phyloP scores from a whole-genome alignment of 2,113 vertebrate species.

The Oreamnos americanus region DNA sequence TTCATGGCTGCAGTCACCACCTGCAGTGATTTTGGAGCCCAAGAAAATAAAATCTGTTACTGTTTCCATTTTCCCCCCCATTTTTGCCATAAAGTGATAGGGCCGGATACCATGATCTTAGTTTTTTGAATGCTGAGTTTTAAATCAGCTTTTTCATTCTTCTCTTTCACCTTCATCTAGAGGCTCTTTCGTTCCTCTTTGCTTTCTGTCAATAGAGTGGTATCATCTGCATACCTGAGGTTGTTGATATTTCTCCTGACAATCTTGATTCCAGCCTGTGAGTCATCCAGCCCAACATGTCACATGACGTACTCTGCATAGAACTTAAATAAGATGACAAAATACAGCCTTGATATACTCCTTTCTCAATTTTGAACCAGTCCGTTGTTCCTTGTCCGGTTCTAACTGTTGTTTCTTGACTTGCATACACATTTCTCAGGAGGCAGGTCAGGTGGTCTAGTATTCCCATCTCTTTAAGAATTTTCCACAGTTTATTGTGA shows the following conservation, averaged over 20 bases:
- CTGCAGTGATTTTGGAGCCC: neutral
- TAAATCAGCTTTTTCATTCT: too few relatives aligned
- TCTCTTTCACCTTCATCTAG: too few relatives aligned
- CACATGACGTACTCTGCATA: too few relatives aligned
- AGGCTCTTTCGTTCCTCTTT: too few relatives aligned
- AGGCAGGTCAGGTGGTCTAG: neutral
- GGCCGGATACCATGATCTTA: too few relatives aligned
- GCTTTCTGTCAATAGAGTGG: too few relatives aligned
- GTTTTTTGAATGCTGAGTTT: too few relatives aligned
- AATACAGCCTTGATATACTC: neutral
- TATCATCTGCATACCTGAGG: too few relatives aligned
- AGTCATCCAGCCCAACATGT: too few relatives aligned
- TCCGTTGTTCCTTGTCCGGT: rapidly evolving
- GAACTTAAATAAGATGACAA: neutral
- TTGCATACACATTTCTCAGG: neutral
- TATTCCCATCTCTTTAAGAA: neutral
- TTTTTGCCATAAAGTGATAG: too few relatives aligned
- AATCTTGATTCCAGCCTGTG: too few relatives aligned
- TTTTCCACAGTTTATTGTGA: neutral
- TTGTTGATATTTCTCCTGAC: too few relatives aligned
- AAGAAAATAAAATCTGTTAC: neutral
- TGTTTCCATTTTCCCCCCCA: neutral
- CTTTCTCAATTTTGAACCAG: neutral
- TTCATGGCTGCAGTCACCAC: neutral
- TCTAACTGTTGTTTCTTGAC: neutral